These are phyloP conservation scores for Halichondria panicea DNA, from an alignment of 37 sponge, comb jelly and placozoan species.

Conservation along the genomic window DNA sequence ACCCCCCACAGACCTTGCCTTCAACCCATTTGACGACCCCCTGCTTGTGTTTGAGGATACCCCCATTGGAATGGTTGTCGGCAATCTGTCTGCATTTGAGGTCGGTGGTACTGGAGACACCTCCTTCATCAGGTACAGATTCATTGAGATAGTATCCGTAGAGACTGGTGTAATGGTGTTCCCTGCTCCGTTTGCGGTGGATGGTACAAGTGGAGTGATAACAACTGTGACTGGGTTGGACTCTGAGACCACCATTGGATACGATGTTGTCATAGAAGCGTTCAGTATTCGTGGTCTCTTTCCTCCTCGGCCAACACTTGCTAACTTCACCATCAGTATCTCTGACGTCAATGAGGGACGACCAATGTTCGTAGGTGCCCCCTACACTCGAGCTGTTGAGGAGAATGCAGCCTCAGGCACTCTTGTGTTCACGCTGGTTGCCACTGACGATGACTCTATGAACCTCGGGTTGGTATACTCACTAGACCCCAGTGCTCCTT, in stretches of 20 bases:
- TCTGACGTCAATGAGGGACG: slow-evolving; percentile 45
- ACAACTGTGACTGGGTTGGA: slow-evolving; percentile 19
- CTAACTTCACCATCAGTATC: slow-evolving; percentile 30
- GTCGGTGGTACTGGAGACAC: slow-evolving; percentile 33
- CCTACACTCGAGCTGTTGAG: slow-evolving; percentile 36
- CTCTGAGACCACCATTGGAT: slow-evolving; percentile 34
- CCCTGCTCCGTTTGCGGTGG: slow-evolving; percentile 18
- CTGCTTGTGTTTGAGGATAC: slow-evolving; percentile 26
- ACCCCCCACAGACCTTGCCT: slow-evolving; percentile 34
- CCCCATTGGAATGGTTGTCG: not conserved
- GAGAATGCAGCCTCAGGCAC: slow-evolving; percentile 34
- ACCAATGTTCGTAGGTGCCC: slow-evolving; percentile 50
- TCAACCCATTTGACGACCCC: not conserved
- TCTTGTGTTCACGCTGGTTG: slow-evolving; percentile 25
- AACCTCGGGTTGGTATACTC: slow-evolving; percentile 22
- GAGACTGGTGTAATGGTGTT: not conserved
- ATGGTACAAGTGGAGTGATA: slow-evolving; percentile 26
- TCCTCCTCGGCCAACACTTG: slow-evolving; percentile 34
- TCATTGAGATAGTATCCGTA: slow-evolving; percentile 20
- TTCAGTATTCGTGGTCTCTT: slow-evolving; percentile 37
- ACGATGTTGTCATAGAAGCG: slow-evolving; percentile 39
- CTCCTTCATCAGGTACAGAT: slow-evolving; percentile 32
- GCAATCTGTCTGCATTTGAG: slow-evolving; percentile 42
- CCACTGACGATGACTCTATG: slow-evolving; percentile 49
- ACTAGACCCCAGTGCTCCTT: slow-evolving; percentile 2